phyloP scores from a whole-genome alignment of 2,113 vertebrate genomes.

The Calidris pygmaea region DNA sequence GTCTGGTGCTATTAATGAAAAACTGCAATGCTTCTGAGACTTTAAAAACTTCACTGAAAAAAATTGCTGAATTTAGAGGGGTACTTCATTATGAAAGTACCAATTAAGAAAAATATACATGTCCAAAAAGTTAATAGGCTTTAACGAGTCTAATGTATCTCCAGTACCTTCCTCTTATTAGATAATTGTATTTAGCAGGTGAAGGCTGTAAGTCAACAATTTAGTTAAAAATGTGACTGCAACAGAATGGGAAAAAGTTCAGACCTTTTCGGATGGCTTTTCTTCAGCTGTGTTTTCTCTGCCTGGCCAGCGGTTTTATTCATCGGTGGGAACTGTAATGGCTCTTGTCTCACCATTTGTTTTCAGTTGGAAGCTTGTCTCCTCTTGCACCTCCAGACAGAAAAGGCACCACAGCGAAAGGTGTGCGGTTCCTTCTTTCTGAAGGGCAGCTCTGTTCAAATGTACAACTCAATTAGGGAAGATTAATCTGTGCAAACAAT shows the following conservation, averaged over 20 bases:
- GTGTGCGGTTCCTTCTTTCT: background rate
- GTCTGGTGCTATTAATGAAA: background rate
- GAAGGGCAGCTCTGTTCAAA: background rate
- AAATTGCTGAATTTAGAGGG: background rate
- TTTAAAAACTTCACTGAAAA: background rate
- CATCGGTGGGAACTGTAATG: background rate
- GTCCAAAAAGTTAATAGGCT: background rate
- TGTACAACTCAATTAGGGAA: background rate
- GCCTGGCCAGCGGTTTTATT: background rate
- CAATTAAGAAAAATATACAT: background rate
- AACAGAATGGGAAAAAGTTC: background rate
- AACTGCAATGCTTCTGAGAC: background rate
- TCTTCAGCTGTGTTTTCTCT: background rate
- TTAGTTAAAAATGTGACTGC: background rate
- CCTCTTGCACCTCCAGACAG: background rate
- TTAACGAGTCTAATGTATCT: background rate
- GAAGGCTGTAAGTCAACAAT: background rate
- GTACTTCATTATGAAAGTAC: background rate
- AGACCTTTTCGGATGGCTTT: background rate
- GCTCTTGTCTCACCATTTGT: background rate
- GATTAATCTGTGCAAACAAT: constrained; percentile 4
- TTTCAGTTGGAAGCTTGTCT: background rate
- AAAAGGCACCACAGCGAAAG: background rate
- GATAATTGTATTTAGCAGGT: background rate
- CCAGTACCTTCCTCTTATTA: background rate